A percentile compares a stretch with the other conserved stretches of the same genome.
Conservation (phyloP, 92 coral and sea anemone species). For the Phymanthus crucifer region DNA sequence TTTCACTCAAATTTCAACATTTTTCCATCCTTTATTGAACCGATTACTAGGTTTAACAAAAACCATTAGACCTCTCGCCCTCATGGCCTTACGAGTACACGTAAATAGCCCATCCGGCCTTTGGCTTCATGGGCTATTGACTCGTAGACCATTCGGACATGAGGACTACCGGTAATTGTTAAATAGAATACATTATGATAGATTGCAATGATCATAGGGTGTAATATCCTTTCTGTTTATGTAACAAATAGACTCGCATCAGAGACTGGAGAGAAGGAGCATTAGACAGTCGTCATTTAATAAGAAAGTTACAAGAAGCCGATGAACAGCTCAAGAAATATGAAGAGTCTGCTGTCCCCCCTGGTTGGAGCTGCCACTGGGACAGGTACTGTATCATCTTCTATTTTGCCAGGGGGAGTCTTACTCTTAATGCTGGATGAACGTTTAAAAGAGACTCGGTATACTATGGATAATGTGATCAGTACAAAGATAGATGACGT, state of each 20-base stretch:
- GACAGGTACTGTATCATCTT: constrained; percentile 97
- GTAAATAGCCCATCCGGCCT: no score
- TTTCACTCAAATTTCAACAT: no score
- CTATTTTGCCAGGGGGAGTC: constrained; percentile 75
- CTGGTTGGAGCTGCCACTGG: constrained; percentile 99
- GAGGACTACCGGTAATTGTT: no score
- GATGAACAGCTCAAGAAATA: constrained; percentile 78
- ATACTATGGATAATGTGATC: constrained; percentile 29
- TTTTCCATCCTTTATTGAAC: no score
- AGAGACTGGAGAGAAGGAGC: constrained; percentile 97
- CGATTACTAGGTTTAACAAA: no score
- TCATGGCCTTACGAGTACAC: no score
- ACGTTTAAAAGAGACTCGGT: constrained; percentile 33
- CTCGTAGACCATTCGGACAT: no score
- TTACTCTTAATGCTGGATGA: constrained; percentile 17
- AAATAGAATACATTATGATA: no score
- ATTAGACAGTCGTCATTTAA: constrained; percentile 78
- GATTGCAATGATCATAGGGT: no score
- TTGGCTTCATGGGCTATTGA: no score
- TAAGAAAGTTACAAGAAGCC: constrained; percentile 82
- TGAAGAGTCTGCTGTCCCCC: constrained; percentile 96
- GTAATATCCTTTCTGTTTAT: no score
- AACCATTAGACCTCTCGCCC: no score
- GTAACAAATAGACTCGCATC: constrained; percentile 66
- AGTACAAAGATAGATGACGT: neutral